Evolutionary conservation across 1,140 invertebrate genomes (phyloP).

Genomic region (Patella vulgata): DNA sequence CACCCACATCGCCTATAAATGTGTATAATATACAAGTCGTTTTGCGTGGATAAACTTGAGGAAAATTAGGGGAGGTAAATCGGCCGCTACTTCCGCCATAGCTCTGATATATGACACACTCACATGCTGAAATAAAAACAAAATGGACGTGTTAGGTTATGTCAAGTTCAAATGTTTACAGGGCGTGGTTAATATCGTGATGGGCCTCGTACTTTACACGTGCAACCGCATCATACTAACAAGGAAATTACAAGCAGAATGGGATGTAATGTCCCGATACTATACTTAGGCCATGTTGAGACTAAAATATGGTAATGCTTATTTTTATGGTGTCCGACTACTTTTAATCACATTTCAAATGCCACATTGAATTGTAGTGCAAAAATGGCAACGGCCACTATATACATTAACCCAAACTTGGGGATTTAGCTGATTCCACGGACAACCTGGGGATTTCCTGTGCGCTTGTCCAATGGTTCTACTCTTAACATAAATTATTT

Average conservation of each 20-base stretch:
- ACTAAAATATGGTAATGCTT: neutral
- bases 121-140: conserved; percentile 72
- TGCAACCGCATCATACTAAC: neutral
- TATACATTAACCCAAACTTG: no score
- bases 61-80: conserved; percentile 86
- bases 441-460: no score
- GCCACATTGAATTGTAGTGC: no score
- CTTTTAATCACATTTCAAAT: no score
- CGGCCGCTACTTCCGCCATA: conserved; percentile 81
- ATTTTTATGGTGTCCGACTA: neutral
- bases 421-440: no score
- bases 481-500: no score
- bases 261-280: neutral
- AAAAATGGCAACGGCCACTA: no score
- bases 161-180: neutral
- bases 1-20: conserved; percentile 79
- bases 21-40: conserved; percentile 88
- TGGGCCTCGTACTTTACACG: neutral
- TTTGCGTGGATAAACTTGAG: conserved; percentile 76
- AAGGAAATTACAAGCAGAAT: neutral
- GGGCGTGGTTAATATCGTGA: neutral
- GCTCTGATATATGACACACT: conserved; percentile 82
- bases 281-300: neutral
- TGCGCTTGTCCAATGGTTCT: no score
- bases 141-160: conserved; percentile 6